Conservation (phyloP, 2,888 invertebrate species). For the Ptilodon capucinus region DNA sequence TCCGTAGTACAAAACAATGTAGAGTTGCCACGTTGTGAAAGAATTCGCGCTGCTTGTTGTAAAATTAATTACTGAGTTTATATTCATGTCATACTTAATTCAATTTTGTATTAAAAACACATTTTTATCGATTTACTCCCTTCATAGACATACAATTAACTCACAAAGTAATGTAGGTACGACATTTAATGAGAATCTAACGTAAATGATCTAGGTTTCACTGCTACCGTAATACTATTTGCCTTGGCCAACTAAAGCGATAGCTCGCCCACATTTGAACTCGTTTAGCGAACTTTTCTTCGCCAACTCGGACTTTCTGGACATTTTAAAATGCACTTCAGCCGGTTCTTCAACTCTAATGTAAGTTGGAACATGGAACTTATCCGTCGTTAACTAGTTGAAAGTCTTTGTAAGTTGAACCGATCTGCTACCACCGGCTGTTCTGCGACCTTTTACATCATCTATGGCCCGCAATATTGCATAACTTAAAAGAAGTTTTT, state of each 20-base stretch:
- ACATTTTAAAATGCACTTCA: constrained; percentile 51
- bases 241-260: constrained; percentile 7
- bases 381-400: constrained; percentile 61
- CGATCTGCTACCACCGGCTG: constrained; percentile 54
- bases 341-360: constrained; percentile 39
- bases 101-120: no score
- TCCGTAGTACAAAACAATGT: not conserved
- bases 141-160: no score
- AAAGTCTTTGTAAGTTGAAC: constrained; percentile 49
- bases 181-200: no score
- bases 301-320: constrained; percentile 21
- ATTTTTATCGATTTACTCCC: no score
- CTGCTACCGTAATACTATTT: not conserved
- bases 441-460: constrained; percentile 36
- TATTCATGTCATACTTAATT: no score
- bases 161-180: no score
- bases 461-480: constrained; percentile 22
- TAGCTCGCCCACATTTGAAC: constrained; percentile 9
- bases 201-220: not conserved
- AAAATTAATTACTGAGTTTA: no score
- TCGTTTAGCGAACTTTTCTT: constrained; percentile 23
- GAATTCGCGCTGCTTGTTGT: no score
- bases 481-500: constrained; percentile 25
- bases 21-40: not conserved
- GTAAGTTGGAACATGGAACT: constrained; percentile 62